These are phyloP conservation scores for Musca vetustissima DNA, from an alignment of 1,140 invertebrate genomes.

Conservation along the genomic window DNA sequence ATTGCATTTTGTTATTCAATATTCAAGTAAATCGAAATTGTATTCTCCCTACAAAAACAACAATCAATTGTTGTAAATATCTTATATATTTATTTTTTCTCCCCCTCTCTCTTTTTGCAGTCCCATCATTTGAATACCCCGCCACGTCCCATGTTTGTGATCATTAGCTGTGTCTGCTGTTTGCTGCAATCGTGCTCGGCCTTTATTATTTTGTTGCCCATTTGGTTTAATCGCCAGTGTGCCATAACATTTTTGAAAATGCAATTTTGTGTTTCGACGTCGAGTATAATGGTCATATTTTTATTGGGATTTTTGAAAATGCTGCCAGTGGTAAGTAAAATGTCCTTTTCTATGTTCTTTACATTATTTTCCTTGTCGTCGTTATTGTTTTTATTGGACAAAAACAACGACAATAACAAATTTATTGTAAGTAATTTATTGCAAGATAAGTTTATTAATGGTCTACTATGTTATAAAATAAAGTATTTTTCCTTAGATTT, in stretches of 20 bases:
- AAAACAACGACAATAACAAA: too few species aligned
- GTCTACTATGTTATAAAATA: neutral
- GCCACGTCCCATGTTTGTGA: conserved; percentile 57
- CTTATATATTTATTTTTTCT: neutral
- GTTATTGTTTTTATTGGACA: conserved; percentile 16
- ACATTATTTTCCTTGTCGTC: neutral
- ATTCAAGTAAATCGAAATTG: too few species aligned
- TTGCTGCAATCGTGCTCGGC: conserved; percentile 62
- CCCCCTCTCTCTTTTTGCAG: neutral
- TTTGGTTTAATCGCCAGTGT: conserved; percentile 64
- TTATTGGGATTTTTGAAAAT: conserved; percentile 62
- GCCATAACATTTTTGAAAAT: conserved; percentile 69
- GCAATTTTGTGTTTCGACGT: conserved; percentile 64
- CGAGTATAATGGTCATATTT: conserved; percentile 65
- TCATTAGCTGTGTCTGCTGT: conserved; percentile 64
- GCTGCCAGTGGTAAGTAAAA: conserved; percentile 59
- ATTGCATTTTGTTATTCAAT: too few species aligned
- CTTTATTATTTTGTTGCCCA: conserved; percentile 60
- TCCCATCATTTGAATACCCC: conserved; percentile 7
- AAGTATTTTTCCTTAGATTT: neutral
- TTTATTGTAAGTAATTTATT: conserved; percentile 13
- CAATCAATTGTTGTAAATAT: too few species aligned
- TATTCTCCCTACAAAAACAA: too few species aligned
- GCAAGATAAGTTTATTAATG: conserved; percentile 20
- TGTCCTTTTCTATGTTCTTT: neutral